A percentile compares a stretch with the other conserved stretches of the same genome.
phyloP scores from a whole-genome alignment of 1,140 invertebrate genomes.

The Drepana arcuata region DNA sequence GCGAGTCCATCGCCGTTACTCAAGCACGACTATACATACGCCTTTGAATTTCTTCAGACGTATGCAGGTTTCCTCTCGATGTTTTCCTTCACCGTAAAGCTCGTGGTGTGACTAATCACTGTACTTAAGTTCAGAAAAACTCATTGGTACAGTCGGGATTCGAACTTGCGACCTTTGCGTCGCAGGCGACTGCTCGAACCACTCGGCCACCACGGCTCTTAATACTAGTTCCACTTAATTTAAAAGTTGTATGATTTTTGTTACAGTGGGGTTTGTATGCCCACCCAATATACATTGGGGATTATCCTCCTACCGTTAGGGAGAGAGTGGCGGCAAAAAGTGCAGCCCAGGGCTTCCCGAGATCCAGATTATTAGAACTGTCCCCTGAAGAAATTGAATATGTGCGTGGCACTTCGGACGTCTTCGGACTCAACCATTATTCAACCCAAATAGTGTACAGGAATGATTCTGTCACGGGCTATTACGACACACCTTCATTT shows the following conservation, averaged over 20 bases:
- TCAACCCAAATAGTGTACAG: conserved; percentile 28
- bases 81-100: too few species aligned
- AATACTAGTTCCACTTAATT: too few species aligned
- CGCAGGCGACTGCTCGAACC: too few species aligned
- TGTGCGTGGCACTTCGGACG: conserved; percentile 54
- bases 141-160: too few species aligned
- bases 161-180: too few species aligned
- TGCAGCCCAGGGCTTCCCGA: conserved; percentile 31
- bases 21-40: too few species aligned
- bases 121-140: too few species aligned
- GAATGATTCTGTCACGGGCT: conserved; percentile 5
- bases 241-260: conserved; percentile 1
- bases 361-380: conserved; percentile 37
- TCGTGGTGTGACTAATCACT: too few species aligned
- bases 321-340: conserved; percentile 58
- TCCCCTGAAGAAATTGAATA: conserved; percentile 15
- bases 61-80: too few species aligned
- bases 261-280: conserved; percentile 62
- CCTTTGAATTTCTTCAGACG: too few species aligned
- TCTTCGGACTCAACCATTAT: conserved; percentile 73
- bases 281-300: conserved; percentile 71
- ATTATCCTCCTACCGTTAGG: conserved; percentile 72
- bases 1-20: too few species aligned
- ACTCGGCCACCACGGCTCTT: too few species aligned
- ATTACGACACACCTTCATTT: conserved; percentile 3